Percentiles rank a stretch among this genome's conserved stretches.
Conservation (phyloP, 2,888 invertebrate species). For the Fragum fragum region DNA sequence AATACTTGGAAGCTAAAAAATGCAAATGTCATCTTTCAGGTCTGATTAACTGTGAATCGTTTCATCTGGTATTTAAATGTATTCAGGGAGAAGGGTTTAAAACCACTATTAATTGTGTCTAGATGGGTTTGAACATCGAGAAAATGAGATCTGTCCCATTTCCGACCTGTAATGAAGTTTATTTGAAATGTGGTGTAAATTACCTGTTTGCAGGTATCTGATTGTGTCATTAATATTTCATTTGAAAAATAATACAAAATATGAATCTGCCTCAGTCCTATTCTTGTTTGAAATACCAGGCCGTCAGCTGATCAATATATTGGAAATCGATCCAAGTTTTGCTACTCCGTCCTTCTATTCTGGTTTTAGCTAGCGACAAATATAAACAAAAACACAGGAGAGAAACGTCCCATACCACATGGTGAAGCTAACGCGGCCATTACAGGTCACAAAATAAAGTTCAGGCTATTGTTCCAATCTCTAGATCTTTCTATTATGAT, state of each 20-base stretch:
- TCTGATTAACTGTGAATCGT: too few species aligned
- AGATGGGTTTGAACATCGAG: too few species aligned
- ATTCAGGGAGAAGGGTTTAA: too few species aligned
- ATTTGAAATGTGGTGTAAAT: background rate
- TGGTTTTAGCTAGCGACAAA: conserved; percentile 59
- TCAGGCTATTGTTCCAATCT: background rate
- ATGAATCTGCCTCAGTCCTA: conserved; percentile 18
- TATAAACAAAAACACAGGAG: conserved; percentile 49
- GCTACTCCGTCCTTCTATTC: conserved; percentile 13
- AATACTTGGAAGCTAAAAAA: too few species aligned
- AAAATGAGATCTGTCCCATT: background rate
- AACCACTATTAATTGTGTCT: too few species aligned
- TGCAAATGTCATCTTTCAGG: too few species aligned
- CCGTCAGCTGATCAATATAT: conserved; percentile 56
- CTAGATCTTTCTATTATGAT: background rate
- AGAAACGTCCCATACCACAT: conserved; percentile 14
- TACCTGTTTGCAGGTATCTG: conserved; percentile 10
- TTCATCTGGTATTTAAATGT: too few species aligned
- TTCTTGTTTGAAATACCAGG: conserved; percentile 39
- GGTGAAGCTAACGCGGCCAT: background rate
- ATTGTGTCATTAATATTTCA: conserved; percentile 20
- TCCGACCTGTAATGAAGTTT: conserved; percentile 1
- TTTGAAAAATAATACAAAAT: conserved; percentile 22
- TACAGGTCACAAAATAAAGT: background rate
- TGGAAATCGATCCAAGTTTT: conserved; percentile 59